Evolutionary conservation across 2,113 vertebrate species (phyloP), one percentile per base, ranked within the genome.

Genomic region (Meleagris gallopavo): DNA sequence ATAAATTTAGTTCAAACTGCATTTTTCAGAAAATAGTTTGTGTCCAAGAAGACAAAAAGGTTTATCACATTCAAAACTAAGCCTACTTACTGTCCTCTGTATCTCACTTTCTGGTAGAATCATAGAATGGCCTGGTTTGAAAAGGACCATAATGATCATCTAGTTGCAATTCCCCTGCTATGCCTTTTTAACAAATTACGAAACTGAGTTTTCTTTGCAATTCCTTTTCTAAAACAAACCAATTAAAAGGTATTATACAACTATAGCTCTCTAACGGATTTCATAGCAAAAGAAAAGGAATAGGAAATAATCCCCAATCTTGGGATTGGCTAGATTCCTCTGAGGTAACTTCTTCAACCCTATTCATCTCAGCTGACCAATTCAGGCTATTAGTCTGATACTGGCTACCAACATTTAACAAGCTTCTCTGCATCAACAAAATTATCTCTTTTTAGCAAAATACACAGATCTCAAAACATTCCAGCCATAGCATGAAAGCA

Each of bases 321-420:
- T 38, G 24, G 24, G 79, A 91, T 2, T 15, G 6, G 13, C 62
- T 64, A 71, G 52, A 95, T 92, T 73, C 36, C 34, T 67, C 12
- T 2, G 11, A 85, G 48, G 45, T n/a, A 79, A 16, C 72, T 66
- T 75, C 71, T 91, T 96, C 93, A 94, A 94, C 90, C 70, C 60
- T 77, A 50, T 73, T 95, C 54, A 89, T 91, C 32, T 64, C 79
- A 71, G 38, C 70, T 91, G 69, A 38, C 93, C 85, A 89, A 0
- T 82, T 90, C 77, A 91, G 80, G 83, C 69, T 89, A 60, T 58
- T 95, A 95, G 48, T 91, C 61, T 66, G 71, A 88, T 95, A 94
- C 82, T 95, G 91, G 66, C 80, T 82, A 97, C 78, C 78, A 88
- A 96, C 92, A 64, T 96, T 96, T 97, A 97, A 97, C 82, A 82